These are phyloP conservation scores for Heteractis magnifica DNA, from an alignment of 92 coral and sea anemone genomes.

Conservation along the genomic window DNA sequence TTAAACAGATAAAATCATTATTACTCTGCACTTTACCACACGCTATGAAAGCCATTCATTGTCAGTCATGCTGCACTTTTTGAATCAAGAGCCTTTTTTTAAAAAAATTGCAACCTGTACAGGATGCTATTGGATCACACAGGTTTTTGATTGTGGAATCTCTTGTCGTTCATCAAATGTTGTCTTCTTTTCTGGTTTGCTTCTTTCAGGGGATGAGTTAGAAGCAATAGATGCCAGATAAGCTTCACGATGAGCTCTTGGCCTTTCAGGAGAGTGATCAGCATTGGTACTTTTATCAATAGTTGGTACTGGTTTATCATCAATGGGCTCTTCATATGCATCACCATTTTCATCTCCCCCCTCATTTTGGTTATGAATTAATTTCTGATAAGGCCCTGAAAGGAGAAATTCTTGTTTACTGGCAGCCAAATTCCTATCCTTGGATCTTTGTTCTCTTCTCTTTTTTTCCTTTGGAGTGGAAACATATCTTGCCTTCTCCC, in stretches of 20 bases:
- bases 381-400: constrained; percentile 46
- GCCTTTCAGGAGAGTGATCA: constrained; percentile 61
- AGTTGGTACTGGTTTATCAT: constrained; percentile 28
- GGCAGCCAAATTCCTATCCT: neutral
- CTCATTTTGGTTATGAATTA: constrained; percentile 19
- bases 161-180: neutral
- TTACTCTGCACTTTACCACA: no score
- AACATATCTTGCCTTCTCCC: constrained; percentile 24
- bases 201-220: constrained; percentile 27
- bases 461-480: constrained; percentile 28
- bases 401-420: constrained; percentile 1
- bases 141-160: constrained; percentile 23
- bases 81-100: no score
- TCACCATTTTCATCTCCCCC: constrained; percentile 42
- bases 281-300: neutral
- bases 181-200: neutral
- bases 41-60: no score
- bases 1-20: no score
- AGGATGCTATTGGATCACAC: constrained; percentile 23
- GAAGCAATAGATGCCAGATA: constrained; percentile 78
- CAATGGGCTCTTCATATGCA: constrained; percentile 74
- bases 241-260: constrained; percentile 83
- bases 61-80: no score
- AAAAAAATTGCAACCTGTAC: no score
- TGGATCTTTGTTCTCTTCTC: constrained; percentile 3